Percentiles rank a stretch among this genome's conserved stretches.
These are phyloP conservation scores for Neoarius graeffei DNA, from an alignment of 2,113 vertebrate species.

Conservation along the genomic window DNA sequence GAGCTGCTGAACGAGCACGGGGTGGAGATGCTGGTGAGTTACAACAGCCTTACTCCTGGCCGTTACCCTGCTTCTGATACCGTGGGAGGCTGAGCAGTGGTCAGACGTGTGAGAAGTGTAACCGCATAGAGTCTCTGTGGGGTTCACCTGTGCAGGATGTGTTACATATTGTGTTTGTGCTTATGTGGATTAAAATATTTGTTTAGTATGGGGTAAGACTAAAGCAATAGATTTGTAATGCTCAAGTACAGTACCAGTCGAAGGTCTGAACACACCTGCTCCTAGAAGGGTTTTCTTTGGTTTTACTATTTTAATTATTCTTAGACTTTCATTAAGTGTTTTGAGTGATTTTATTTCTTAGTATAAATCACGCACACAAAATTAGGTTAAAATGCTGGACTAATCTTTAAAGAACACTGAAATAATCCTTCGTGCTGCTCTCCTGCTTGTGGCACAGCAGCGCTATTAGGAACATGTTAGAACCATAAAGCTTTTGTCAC, in stretches of 20 bases:
- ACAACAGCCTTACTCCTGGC: constrained; percentile 30
- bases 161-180: neutral
- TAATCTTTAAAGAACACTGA: neutral
- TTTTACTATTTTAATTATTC: neutral
- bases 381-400: neutral
- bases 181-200: neutral
- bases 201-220: neutral
- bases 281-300: no score
- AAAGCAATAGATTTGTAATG: neutral
- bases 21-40: constrained; percentile 41
- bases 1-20: constrained; percentile 58
- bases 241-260: neutral
- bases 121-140: neutral
- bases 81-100: neutral
- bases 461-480: neutral
- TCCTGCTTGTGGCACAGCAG: neutral
- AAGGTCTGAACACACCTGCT: neutral
- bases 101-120: neutral
- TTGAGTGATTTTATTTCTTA: neutral
- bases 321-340: neutral
- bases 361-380: neutral
- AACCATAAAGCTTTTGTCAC: neutral
- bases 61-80: constrained; percentile 34
- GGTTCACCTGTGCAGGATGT: neutral
- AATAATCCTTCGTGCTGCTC: neutral